Percentiles rank a stretch among this genome's conserved stretches.
Evolutionary conservation across 2,888 invertebrate species (phyloP).

Genomic region (Muscina levida): DNA sequence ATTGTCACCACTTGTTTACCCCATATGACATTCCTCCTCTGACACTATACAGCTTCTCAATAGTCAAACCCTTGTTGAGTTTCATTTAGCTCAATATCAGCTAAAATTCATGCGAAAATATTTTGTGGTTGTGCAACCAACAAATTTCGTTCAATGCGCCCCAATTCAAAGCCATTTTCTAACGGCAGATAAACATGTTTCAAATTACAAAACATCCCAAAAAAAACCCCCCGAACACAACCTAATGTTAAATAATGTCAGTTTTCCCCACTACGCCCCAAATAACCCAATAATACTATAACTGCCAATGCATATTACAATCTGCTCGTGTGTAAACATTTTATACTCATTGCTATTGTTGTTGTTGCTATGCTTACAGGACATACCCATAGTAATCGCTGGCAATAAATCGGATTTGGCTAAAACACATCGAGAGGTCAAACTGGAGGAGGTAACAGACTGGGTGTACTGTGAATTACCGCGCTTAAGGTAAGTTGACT

Average conservation of each 20-base stretch:
- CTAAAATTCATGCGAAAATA: constrained; percentile 10
- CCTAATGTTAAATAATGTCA: too few relatives aligned
- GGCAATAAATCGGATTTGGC: constrained; percentile 92
- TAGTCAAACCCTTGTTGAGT: too few relatives aligned
- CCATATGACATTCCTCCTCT: too few relatives aligned
- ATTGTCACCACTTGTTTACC: too few relatives aligned
- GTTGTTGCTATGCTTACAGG: constrained; percentile 79
- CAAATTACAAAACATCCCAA: constrained; percentile 16
- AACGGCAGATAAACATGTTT: background rate
- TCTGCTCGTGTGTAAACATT: too few relatives aligned
- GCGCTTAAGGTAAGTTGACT: constrained; percentile 83
- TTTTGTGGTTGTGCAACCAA: constrained; percentile 19
- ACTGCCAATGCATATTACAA: too few relatives aligned
- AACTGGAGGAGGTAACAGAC: constrained; percentile 89
- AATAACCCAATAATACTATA: background rate
- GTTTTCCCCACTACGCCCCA: too few relatives aligned
- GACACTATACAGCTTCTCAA: too few relatives aligned
- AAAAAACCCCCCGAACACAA: background rate
- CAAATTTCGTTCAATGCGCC: too few relatives aligned
- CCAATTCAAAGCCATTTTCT: background rate
- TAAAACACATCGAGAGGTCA: constrained; percentile 85
- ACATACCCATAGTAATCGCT: constrained; percentile 91
- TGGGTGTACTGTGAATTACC: constrained; percentile 90
- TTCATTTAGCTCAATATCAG: too few relatives aligned
- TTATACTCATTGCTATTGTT: constrained; percentile 1